Base-by-base conservation (phyloP, 2,888 invertebrate genomes). In the Melanchra persicariae region DNA sequence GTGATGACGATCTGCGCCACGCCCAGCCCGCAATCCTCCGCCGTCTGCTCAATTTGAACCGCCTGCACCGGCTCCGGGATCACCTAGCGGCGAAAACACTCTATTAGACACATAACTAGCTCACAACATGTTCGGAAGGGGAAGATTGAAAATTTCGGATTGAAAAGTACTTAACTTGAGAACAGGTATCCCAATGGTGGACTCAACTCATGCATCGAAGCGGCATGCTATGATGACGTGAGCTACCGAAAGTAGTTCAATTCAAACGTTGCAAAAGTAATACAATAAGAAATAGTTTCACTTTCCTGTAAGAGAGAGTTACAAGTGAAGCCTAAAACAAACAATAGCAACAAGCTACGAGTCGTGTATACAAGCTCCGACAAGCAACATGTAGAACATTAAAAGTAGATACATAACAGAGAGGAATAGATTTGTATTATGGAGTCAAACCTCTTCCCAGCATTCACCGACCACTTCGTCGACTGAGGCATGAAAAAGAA, bases 1-100 rank as follows among this genome's bases (percentile, higher is more conserved):
- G 99, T 99, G 92, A 99, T 98, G 73, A 98, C 98, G 87, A 99
- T 99, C 93, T 98, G 98, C 65, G 98, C 98, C 85, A 98, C 98
- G 78, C 98, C 98, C 79, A 98, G 96, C 85, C 98, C 98, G 85
- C 97, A 96, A 83, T 97, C 97, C 84, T 93, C 92, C 8, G 85
- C 81, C 9, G 97, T 96, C 74, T 92, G 90, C 84, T 94, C 94
- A 93, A 91, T 93, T 91, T 87, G 90, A 85, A 84, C 91, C 83
- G 90, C 90, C 85, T 89, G 86, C 79, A 77, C 86, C 78, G 79
- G 82, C 70, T 85, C 87, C 78, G 88, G 88, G 49, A 86, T 83
- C 74, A 76, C 85, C 80, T 88, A 89, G 74, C 80, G 24, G 62
- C 8, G 52, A 45, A 73, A 71, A 80, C 1, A 26, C 0, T 4